Percentiles rank a stretch among this genome's conserved stretches.
Evolutionary conservation across 2,888 invertebrate species (phyloP).

Genomic region (Spisula subtruncata): DNA sequence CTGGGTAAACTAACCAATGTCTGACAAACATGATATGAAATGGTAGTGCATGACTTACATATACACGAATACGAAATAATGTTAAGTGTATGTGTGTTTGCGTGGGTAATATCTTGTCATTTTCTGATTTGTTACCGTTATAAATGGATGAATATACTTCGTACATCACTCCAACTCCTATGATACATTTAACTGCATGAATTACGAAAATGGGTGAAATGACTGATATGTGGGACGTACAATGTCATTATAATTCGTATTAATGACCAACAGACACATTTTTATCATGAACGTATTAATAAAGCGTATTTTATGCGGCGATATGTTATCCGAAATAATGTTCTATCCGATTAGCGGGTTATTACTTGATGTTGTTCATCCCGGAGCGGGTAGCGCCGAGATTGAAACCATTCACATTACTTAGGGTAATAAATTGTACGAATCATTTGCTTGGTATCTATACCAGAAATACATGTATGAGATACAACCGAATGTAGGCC

Average conservation of each 20-base stretch:
- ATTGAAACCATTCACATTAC: slow-evolving; percentile 9
- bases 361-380: slow-evolving; percentile 26
- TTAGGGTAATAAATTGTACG: slow-evolving; percentile 20
- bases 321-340: slow-evolving; percentile 30
- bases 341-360: slow-evolving; percentile 29
- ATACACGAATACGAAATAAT: too few relatives aligned
- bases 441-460: neutral
- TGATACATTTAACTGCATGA: slow-evolving; percentile 4
- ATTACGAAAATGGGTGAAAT: neutral
- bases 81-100: too few relatives aligned
- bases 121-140: too few relatives aligned
- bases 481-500: neutral
- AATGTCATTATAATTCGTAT: slow-evolving; percentile 49
- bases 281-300: slow-evolving; percentile 46
- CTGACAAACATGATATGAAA: too few relatives aligned
- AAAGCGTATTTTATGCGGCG: slow-evolving; percentile 40
- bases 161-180: neutral
- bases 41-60: too few relatives aligned
- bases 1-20: too few relatives aligned
- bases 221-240: slow-evolving; percentile 25
- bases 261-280: slow-evolving; percentile 37
- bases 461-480: neutral
- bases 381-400: neutral
- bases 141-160: neutral
- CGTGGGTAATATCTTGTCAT: too few relatives aligned